A percentile compares a stretch with the other conserved stretches of the same genome.
Conservation (phyloP, 1,140 invertebrate genomes). For the Hermatobates lingyangjiaoensis region DNA sequence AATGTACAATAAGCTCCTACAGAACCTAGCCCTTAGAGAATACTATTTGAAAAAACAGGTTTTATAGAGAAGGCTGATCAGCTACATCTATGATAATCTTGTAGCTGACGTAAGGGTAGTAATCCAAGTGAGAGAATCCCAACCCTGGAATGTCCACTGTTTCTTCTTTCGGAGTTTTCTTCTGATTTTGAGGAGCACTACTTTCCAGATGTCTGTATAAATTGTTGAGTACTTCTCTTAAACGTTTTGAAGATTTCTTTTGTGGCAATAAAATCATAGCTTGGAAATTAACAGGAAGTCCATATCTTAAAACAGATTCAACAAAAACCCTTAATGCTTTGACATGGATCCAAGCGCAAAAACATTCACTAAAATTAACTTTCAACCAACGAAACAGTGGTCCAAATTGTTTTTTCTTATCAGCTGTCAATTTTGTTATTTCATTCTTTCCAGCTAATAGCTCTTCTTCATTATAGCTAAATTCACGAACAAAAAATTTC, state of each 20-base stretch:
- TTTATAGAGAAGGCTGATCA: too few species aligned
- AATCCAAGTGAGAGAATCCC: too few species aligned
- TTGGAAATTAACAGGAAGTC: constrained; percentile 93
- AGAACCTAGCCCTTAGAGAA: too few species aligned
- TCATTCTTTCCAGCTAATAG: constrained; percentile 91
- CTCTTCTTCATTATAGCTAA: constrained; percentile 94
- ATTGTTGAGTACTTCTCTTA: constrained; percentile 80
- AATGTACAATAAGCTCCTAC: too few species aligned
- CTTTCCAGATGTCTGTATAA: constrained; percentile 90
- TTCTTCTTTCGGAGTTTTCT: too few species aligned
- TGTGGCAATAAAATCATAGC: constrained; percentile 83
- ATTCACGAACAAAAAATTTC: constrained; percentile 94
- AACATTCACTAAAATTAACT: constrained; percentile 97
- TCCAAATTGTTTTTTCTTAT: constrained; percentile 97
- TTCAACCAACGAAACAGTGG: constrained; percentile 92
- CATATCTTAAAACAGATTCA: constrained; percentile 86
- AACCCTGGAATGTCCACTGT: too few species aligned
- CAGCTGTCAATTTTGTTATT: constrained; percentile 86
- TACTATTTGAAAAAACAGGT: too few species aligned
- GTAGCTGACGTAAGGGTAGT: too few species aligned
- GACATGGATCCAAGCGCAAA: constrained; percentile 95
- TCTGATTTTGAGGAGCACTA: constrained; percentile 46
- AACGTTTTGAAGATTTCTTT: constrained; percentile 73
- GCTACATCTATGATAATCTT: too few species aligned
- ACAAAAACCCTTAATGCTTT: constrained; percentile 95